Evolutionary conservation across 2,113 vertebrate genomes (phyloP).

Genomic region (Chamaetylas fuelleborni): DNA sequence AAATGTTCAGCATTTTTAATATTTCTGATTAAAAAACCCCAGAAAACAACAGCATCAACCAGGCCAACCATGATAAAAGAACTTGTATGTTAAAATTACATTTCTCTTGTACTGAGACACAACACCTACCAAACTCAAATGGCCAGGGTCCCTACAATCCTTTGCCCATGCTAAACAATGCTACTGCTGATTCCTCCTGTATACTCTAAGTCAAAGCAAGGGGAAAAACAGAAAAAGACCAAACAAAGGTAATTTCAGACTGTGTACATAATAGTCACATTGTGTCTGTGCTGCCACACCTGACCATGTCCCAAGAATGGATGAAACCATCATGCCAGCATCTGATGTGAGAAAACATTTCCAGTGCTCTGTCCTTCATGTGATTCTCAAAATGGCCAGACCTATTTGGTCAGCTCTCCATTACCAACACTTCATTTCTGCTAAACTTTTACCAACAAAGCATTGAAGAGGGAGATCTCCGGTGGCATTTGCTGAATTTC

Average conservation of each 20-base stretch:
- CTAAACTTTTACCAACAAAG: neutral
- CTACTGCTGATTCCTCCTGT: neutral
- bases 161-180: neutral
- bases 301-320: neutral
- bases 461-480: neutral
- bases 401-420: rapidly evolving
- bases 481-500: neutral
- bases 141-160: neutral
- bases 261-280: neutral
- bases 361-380: neutral
- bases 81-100: rapidly evolving
- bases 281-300: neutral
- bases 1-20: neutral
- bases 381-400: neutral
- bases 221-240: neutral
- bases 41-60: neutral
- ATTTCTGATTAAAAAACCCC: neutral
- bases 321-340: neutral
- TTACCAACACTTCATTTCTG: neutral
- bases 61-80: neutral
- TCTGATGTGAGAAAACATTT: neutral
- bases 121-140: neutral
- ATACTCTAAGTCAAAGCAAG: neutral
- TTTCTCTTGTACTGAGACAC: neutral
- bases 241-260: neutral